Evolutionary conservation across 2,888 invertebrate species (phyloP), one percentile per base, ranked within the genome.

Genomic region (Seira sanloemensis): DNA sequence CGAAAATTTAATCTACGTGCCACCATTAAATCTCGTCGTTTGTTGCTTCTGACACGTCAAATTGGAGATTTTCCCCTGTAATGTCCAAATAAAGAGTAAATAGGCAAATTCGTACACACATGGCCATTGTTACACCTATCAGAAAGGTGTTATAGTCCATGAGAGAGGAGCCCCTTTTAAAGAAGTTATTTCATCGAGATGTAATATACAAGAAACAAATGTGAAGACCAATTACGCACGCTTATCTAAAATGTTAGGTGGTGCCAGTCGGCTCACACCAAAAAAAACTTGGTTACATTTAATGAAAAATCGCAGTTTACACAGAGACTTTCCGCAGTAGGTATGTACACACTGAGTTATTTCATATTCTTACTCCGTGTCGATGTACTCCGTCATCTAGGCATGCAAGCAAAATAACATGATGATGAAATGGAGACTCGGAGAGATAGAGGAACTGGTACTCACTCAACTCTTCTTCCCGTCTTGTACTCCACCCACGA

Each of bases 401-500:
- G 23, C 21, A 62, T 62, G 62, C 62, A 23, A 16, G 7, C 62
- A 62, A 7, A 12, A 21, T 62, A 23, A 12, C 12, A n/a, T 62
- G 21, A 4, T 12, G 50, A 50, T 50, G 50, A 50, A 50, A 23
- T 62, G 21, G 62, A 62, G 62, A 62, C 1, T n/a, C n/a, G 2
- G 62, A 62, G n/a, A 50, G n/a, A 16, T 4, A 21, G 62, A 62
- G 23, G 23, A n/a, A 7, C 62, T 21, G 5, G 62, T 21, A 62
- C 21, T 5, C 7, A 37, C 1, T 50, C 9, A 27, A 21, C 74
- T 62, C 65, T 65, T 74, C 74, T 74, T 62, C 54, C 69, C n/a
- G 19, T 21, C 21, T 62, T 62, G 62, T 62, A 19, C 74, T 74
- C 74, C 74, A 74, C 74, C 74, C 74, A 74, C 74, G 74, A 74